Evolutionary conservation across 2,888 invertebrate species (phyloP), one percentile per base, ranked within the genome.

Genomic region (Agrochola macilenta): DNA sequence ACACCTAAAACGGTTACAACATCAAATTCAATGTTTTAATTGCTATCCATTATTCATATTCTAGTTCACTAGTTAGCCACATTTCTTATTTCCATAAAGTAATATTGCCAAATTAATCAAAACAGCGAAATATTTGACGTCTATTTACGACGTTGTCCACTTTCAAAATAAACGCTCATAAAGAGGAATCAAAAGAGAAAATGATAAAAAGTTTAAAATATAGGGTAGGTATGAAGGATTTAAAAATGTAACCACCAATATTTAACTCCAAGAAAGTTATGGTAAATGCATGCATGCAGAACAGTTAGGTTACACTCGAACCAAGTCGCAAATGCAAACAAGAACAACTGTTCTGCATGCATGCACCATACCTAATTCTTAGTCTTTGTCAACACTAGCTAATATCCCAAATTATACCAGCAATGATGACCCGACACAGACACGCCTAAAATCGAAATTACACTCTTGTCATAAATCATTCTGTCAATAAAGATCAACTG

Each of bases 401-500:
- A 58, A 63, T 39, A 77, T 63, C 43, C 66, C 52, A 26, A 69
- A 83, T 81, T 39, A 78, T 26, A 72, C 54, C 57, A 8, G n/a
- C 46, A 54, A 63, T 58, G 66, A 72, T 66, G 46, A 52, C 57
- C 57, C 57, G 35, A 61, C 66, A 1, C 76, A 73, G 60, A 54
- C 70, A 52, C 83, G 61, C 58, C 68, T 81, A 74, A 70, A 69
- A 52, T 73, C 65, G 1, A 65, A 74, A 72, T 74, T 58, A 81
- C 73, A 63, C 26, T 74, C 35, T 5, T 14, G 23, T 60, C 57
- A 69, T 83, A 83, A 83, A 83, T 81, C 76, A 85, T 52, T 35
- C 23, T 81, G 76, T 81, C 85, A 23, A 83, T 83, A 85, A 85
- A 81, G 60, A 81, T 69, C 61, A 14, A 58, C 68, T 77, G 74